phyloP scores from a whole-genome alignment of 2,888 invertebrate genomes.

The Aphrophora alni region DNA sequence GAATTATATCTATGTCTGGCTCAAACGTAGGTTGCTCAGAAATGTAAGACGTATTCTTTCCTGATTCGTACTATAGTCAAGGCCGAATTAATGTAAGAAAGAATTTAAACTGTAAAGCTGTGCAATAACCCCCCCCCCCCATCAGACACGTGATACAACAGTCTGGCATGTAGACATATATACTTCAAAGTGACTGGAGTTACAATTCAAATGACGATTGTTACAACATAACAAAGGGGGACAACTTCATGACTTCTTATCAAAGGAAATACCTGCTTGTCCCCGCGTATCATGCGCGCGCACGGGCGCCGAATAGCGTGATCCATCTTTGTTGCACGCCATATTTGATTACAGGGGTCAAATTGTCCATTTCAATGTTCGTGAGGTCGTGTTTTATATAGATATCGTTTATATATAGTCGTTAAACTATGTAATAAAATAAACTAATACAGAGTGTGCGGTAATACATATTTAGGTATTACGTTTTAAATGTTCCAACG shows the following conservation, averaged over 20 bases:
- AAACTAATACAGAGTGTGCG: not conserved
- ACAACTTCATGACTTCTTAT: not conserved
- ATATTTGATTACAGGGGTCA: slow-evolving; percentile 5
- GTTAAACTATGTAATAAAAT: not conserved
- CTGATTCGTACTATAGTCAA: too few relatives aligned
- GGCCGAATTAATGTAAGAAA: too few relatives aligned
- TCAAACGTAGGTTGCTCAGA: too few relatives aligned
- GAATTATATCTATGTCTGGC: too few relatives aligned
- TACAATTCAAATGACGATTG: not conserved
- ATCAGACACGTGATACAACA: not conserved
- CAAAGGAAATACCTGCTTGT: not conserved
- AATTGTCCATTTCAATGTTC: slow-evolving; percentile 5
- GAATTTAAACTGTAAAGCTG: too few relatives aligned
- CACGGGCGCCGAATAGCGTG: not conserved
- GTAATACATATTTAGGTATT: too few relatives aligned
- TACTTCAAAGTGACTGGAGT: not conserved
- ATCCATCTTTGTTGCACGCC: not conserved
- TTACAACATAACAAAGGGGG: not conserved
- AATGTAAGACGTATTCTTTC: too few relatives aligned
- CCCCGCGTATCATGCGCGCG: not conserved
- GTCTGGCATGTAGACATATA: not conserved
- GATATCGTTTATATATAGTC: not conserved
- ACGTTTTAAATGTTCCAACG: too few relatives aligned
- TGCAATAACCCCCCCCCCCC: too few relatives aligned
- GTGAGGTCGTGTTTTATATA: not conserved